Evolutionary conservation across 2,888 invertebrate genomes (phyloP).

Genomic region (Hydrotaea cyrtoneurina): DNA sequence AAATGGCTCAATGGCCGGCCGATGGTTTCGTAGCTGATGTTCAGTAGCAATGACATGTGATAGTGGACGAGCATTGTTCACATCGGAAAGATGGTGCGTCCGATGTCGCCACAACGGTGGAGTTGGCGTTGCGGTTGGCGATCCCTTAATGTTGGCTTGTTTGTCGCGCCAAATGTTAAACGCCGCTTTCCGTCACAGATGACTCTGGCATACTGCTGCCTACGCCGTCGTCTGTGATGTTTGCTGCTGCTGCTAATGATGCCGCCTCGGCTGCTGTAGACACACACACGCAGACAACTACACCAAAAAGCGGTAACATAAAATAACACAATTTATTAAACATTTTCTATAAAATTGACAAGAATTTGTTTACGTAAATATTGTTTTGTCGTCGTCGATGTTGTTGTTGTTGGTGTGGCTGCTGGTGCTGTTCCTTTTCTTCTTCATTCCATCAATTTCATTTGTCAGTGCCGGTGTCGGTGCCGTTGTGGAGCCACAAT

Average conservation of each 20-base stretch:
- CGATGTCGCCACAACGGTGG: constrained; percentile 27
- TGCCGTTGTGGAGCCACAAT: constrained; percentile 29
- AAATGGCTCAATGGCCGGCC: constrained; percentile 46
- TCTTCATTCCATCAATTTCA: background rate
- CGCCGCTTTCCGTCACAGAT: background rate
- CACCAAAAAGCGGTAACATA: constrained; percentile 64
- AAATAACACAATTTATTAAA: constrained; percentile 69
- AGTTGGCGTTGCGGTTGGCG: constrained; percentile 3
- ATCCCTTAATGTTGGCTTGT: background rate
- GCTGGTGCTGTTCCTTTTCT: background rate
- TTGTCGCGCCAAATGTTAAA: background rate
- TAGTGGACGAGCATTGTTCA: constrained; percentile 41
- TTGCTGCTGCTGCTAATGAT: background rate
- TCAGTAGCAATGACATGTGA: constrained; percentile 67
- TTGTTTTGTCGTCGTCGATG: constrained; percentile 37
- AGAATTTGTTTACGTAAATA: constrained; percentile 65
- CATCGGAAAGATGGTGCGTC: constrained; percentile 18
- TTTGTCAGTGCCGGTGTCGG: background rate
- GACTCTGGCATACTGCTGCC: background rate
- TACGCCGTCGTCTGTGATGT: background rate
- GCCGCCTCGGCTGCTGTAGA: background rate
- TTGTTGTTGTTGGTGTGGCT: background rate
- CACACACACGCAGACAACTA: background rate
- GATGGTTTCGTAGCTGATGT: constrained; percentile 64
- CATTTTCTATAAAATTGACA: constrained; percentile 67